Evolutionary conservation across 2,888 invertebrate genomes (phyloP), one percentile per base, ranked within the genome.

Genomic region (Drosophila conformis): DNA sequence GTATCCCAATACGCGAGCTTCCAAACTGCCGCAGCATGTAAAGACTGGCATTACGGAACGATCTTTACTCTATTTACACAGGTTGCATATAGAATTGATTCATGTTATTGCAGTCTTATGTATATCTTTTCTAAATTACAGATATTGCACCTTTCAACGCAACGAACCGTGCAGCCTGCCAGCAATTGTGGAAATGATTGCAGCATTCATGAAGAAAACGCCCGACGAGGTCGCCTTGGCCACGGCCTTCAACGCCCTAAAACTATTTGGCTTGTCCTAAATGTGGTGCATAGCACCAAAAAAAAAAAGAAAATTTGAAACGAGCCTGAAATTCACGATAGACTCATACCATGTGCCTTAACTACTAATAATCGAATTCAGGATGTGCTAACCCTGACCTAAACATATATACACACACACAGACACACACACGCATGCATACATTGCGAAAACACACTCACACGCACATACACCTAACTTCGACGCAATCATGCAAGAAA

Each of bases 161-260:
- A 99, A 99, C 93, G 99, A 99, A 94, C 99, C 99, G 0, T 98
- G 98, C 93, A 97, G 98, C 52, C 94, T 99, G 80, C 98, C 98
- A 13, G 97, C 97, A 51, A 96, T 98, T 61, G 97, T 98, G 53
- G 99, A 99, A 93, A 96, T 99, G 95, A 96, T 98, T 78, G 98
- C 98, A n/a, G 98, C 97, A 27, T 97, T 98, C 93, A 96, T 98
- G 94, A 95, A 95, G 61, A 96, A 96, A 92, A 95, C 96, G 51
- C 97, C 98, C 0, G 98, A 98, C 92, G 98, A 98, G 92, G 97
- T 98, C 18, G 98, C 98, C 0, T 94, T 98, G 54, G 96, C 97
- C 31, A 98, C 98, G 11, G 97, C 98, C 70, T 97, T 97, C 92
- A 98, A 98, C 93, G 98, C 98, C 46, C 94, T 98, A 74, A 98